Conservation (phyloP, 2,888 invertebrate genomes). For the Eudemis profundana region DNA sequence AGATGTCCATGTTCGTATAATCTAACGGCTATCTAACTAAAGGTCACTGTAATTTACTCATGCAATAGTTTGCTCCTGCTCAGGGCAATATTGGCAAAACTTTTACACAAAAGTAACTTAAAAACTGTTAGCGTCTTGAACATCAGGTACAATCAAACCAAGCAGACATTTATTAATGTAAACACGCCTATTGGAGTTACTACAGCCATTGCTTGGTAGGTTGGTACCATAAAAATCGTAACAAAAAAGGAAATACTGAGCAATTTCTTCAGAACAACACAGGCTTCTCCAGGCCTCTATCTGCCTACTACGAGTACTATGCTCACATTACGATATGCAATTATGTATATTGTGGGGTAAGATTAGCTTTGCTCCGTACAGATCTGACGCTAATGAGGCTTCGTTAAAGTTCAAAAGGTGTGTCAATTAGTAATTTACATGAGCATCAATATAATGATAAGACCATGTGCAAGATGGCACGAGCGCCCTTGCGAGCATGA, state of each 20-base stretch:
- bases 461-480: slow-evolving; percentile 11
- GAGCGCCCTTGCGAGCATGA: slow-evolving; percentile 14
- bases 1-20: slow-evolving; percentile 9
- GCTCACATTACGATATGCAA: no score
- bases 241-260: no score
- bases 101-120: neutral
- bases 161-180: neutral
- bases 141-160: neutral
- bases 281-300: no score
- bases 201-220: neutral
- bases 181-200: neutral
- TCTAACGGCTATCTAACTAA: slow-evolving; percentile 17
- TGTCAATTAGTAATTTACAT: neutral
- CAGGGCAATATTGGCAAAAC: neutral
- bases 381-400: neutral
- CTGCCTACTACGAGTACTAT: no score
- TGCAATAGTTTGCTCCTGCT: slow-evolving; percentile 7
- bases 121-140: slow-evolving; percentile 1
- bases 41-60: slow-evolving; percentile 3
- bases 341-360: neutral
- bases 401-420: neutral
- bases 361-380: no score
- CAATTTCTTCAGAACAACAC: no score
- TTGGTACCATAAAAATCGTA: no score
- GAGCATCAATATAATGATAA: neutral